Percentiles rank a stretch among this genome's conserved stretches.
Evolutionary conservation across 37 sponge, comb jelly and placozoan species (phyloP).

Genomic region (Cliona cf. orientalis): DNA sequence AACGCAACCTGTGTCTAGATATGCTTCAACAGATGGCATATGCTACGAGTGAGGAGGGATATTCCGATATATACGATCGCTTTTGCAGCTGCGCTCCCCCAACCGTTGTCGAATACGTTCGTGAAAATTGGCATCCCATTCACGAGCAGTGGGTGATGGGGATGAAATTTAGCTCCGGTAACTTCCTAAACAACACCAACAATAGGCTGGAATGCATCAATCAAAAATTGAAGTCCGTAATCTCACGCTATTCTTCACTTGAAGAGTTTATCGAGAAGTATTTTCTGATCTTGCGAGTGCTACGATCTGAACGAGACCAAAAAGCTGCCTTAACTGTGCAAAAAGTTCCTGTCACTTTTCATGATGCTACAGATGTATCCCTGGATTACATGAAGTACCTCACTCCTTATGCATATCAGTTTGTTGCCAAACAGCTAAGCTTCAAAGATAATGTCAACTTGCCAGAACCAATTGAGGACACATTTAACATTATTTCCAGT

Average conservation of each 20-base stretch:
- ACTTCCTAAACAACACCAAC: constrained; percentile 60
- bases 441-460: constrained; percentile 33
- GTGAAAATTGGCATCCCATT: constrained; percentile 72
- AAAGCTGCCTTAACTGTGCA: constrained; percentile 17
- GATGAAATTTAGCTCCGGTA: constrained; percentile 27
- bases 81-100: constrained; percentile 18
- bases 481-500: not conserved
- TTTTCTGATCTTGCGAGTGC: constrained; percentile 28
- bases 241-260: constrained; percentile 20
- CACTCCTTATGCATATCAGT: constrained; percentile 43
- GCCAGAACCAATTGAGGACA: not conserved
- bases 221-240: constrained; percentile 56
- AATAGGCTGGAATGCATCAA: constrained; percentile 55
- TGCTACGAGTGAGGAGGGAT: constrained; percentile 36
- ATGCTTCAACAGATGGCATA: constrained; percentile 54
- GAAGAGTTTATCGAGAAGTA: constrained; percentile 53
- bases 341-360: constrained; percentile 31
- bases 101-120: constrained; percentile 54
- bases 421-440: constrained; percentile 33
- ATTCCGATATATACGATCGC: constrained; percentile 26
- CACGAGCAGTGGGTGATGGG: constrained; percentile 56
- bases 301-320: constrained; percentile 52
- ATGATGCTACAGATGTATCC: not conserved
- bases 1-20: constrained; percentile 32
- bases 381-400: constrained; percentile 17